Evolutionary conservation across 2,113 vertebrate species (phyloP), one percentile per base, ranked within the genome.

Genomic region (Brienomyrus longianalis): DNA sequence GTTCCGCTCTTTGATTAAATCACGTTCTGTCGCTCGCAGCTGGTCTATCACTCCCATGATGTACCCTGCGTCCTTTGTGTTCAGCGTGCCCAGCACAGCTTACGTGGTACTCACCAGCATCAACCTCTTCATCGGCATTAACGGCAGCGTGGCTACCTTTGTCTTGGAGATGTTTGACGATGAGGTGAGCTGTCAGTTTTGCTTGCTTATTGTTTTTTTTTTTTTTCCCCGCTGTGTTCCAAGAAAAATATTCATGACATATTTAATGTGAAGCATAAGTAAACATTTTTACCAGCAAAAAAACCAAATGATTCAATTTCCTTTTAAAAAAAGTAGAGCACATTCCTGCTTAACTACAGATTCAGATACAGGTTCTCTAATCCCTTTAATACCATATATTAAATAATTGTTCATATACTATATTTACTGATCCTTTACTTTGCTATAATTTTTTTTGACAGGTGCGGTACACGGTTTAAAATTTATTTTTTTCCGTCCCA

Each of bases 41-140:
- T 99, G 98, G 98, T 96, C 98, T 8, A 99, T 98, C 93, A 99
- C 97, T 0, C 98, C 98, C 9, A 97, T 98, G 94, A 99, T 99
- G 98, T 99, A 99, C 92, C 98, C 98, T 0, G 98, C 98, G 39
- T 98, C 98, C 88, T 99, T 99, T 1, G 51, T 99, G 90, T 99
- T 99, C 95, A 98, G 95, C 88, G 97, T 99, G 52, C 98, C 98
- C 90, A 99, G 98, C 95, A 99, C 98, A 0, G 98, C 98, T 0
- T 99, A 99, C 0, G 98, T 99, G 92, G 98, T 98, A 39, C 95
- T 99, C 90, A 99, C 98, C 92, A 99, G 97, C 1, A 92, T 99
- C 91, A 99, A 99, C 94, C 97, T 99, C 91, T 99, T 99, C 95
- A 99, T 99, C 4, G 98, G 98, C 2, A 99, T 99, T 90, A 99